Percentiles rank a stretch among this genome's conserved stretches.
phyloP scores from a whole-genome alignment of 2,797 vertebrate genomes.

The Picus viridis region DNA sequence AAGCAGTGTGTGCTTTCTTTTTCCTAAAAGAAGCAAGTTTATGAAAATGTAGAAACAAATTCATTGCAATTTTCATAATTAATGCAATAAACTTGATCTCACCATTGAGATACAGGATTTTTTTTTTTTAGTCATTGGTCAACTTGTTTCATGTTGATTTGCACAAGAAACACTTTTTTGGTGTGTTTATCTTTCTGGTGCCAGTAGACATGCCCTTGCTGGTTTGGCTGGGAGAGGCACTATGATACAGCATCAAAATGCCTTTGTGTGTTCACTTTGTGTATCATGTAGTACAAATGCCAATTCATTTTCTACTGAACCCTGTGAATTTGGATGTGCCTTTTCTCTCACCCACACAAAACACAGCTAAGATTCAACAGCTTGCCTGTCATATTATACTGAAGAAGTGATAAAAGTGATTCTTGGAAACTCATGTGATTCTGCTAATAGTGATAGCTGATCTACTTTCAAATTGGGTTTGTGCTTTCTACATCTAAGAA shows the following conservation, averaged over 20 bases:
- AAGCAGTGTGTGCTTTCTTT: not conserved
- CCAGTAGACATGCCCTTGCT: constrained; percentile 60
- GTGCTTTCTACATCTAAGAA: not conserved
- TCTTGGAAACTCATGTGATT: constrained; percentile 57
- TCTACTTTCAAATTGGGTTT: constrained; percentile 4
- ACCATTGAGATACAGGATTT: not conserved
- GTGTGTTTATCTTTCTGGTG: not conserved
- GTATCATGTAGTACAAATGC: not conserved
- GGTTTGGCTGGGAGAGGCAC: constrained; percentile 58
- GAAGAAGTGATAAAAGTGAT: constrained; percentile 31
- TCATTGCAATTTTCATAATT: not conserved
- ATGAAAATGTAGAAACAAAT: not conserved
- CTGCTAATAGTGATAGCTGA: constrained; percentile 34
- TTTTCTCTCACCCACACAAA: constrained; percentile 49
- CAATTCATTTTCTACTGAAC: constrained; percentile 11
- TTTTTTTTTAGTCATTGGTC: constrained; percentile 1
- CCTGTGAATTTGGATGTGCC: constrained; percentile 31
- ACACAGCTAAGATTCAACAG: constrained; percentile 15
- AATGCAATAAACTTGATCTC: not conserved
- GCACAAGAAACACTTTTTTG: constrained; percentile 16
- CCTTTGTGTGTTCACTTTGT: constrained; percentile 23
- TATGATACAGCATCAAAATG: constrained; percentile 20
- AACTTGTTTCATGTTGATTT: constrained; percentile 13
- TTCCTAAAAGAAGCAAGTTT: not conserved
- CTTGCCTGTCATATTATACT: constrained; percentile 41